Percentiles rank a stretch among this genome's conserved stretches.
Evolutionary conservation across 1,140 invertebrate species (phyloP).

Genomic region (Reticulitermes speratus): DNA sequence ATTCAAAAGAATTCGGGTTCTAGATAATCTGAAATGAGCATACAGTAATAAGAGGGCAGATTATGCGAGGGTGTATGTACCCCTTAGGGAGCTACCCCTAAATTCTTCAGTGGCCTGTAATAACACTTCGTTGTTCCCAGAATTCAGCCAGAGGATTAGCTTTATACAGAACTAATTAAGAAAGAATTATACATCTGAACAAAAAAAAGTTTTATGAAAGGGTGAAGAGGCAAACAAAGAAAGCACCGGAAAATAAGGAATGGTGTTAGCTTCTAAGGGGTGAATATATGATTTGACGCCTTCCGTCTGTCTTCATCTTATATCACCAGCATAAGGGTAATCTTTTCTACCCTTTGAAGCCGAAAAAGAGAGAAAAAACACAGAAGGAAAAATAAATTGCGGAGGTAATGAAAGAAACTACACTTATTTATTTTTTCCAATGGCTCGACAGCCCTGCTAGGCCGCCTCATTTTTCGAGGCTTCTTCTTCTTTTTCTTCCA

Average conservation of each 20-base stretch:
- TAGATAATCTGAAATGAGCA: not conserved
- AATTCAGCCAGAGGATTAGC: not conserved
- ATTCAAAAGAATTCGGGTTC: too few species aligned
- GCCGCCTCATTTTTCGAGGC: too few species aligned
- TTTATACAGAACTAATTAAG: not conserved
- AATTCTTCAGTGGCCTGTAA: not conserved
- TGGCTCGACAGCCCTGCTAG: too few species aligned
- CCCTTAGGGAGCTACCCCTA: not conserved
- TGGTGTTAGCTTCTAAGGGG: not conserved
- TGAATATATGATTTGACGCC: not conserved
- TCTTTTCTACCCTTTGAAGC: too few species aligned
- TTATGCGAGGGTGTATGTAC: not conserved
- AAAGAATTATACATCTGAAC: constrained; percentile 9
- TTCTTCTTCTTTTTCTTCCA: too few species aligned
- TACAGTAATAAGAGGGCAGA: not conserved
- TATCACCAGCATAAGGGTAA: too few species aligned
- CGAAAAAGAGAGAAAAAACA: too few species aligned
- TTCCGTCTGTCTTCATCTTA: too few species aligned
- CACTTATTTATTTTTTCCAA: too few species aligned
- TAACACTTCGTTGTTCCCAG: not conserved
- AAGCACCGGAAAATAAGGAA: not conserved
- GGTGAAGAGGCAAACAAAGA: not conserved
- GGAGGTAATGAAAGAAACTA: too few species aligned
- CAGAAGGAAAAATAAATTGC: too few species aligned
- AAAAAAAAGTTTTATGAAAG: not conserved